Evolutionary conservation across 2,113 vertebrate species (phyloP).

Genomic region (Chamaea fasciata): DNA sequence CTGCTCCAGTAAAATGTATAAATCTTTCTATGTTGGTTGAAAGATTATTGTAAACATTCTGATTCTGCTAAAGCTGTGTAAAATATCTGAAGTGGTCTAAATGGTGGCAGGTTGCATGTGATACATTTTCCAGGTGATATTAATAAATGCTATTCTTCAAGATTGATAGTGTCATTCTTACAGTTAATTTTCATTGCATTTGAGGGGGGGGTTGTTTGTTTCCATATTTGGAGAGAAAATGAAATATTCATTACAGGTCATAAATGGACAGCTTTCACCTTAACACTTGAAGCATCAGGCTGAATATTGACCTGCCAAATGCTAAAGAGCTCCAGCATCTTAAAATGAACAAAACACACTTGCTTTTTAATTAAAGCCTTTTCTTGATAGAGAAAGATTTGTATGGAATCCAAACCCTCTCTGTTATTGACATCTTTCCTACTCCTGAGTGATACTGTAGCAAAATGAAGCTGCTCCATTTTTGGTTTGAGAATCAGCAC

Average conservation of each 20-base stretch:
- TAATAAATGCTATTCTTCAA: slow-evolving; percentile 6
- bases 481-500: background rate
- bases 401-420: background rate
- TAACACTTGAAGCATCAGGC: background rate
- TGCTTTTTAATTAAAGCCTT: background rate
- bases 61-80: background rate
- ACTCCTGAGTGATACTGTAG: background rate
- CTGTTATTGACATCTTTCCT: background rate
- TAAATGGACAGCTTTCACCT: background rate
- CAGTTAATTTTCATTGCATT: background rate
- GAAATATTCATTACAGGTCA: background rate
- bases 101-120: background rate
- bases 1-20: background rate
- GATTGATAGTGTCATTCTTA: background rate
- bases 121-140: background rate
- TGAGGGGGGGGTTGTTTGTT: background rate
- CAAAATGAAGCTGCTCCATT: background rate
- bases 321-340: background rate
- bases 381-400: background rate
- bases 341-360: background rate
- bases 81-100: background rate
- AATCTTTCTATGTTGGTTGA: background rate
- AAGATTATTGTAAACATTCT: background rate
- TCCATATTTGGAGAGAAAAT: background rate
- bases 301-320: background rate